Evolutionary conservation across 2,888 invertebrate species (phyloP), one percentile per base, ranked within the genome.

Genomic region (Drosophila ezoana): DNA sequence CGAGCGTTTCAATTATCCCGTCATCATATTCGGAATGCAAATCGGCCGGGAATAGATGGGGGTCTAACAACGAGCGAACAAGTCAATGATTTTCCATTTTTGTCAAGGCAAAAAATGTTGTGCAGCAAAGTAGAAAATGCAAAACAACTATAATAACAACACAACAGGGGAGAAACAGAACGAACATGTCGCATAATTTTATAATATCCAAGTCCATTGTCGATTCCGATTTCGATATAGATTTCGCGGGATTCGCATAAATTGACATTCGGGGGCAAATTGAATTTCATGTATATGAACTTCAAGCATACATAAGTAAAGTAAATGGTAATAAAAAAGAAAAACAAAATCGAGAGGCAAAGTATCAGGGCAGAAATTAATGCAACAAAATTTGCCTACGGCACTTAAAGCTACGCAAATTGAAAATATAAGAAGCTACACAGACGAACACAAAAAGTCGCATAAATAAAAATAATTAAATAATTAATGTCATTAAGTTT

Each of bases 381-480:
- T 51, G 51, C 68, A 51, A 51, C 58, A 41, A 62, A 69, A 51
- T 59, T 59, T 64, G 58, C 61, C 67, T 62, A 62, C 38, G 70
- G 67, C 57, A 72, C 68, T 63, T 51, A 16, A 51, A 51, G 43
- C 65, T 38, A 35, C 28, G 20, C 47, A 61, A 58, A 56, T 40
- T 58, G 60, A 45, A 23, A 68, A 58, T 56, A 43, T 13, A 51
- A 58, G 3, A 51, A 41, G 6, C 35, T 43, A 49, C 41, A 63
- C 35, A 33, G 35, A 16, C 53, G 54, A 73, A 48, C 37, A 61
- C 37, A 28, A 23, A 54, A 58, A 78, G 65, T 47, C 68, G 84
- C 72, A 86, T 81, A 88, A 88, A 88, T 88, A 80, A 78, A 83
- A 88, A 88, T 83, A 88, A 87, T 85, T 85, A 87, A 85, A 86